These are phyloP conservation scores for Alces alces DNA, from an alignment of 2,113 vertebrate genomes.

Conservation along the genomic window DNA sequence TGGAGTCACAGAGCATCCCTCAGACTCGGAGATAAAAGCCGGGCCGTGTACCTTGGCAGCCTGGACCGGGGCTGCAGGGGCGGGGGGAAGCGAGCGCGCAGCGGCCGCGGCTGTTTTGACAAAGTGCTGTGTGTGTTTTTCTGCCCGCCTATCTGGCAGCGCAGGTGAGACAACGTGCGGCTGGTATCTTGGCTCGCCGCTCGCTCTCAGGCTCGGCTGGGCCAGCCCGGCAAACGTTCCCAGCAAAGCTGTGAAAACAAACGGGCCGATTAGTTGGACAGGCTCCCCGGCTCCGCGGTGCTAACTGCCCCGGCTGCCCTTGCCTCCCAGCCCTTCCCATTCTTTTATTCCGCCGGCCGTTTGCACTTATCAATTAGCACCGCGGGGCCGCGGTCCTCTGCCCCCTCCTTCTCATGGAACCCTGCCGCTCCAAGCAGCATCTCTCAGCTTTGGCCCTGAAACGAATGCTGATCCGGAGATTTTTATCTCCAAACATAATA, in stretches of 20 bases:
- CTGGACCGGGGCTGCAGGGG: slow-evolving; percentile 21
- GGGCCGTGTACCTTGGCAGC: slow-evolving; percentile 46
- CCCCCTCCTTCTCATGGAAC: not conserved
- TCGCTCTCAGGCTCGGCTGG: slow-evolving; percentile 78
- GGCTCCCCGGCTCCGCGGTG: slow-evolving; percentile 75
- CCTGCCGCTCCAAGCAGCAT: not conserved
- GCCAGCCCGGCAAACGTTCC: slow-evolving; percentile 75
- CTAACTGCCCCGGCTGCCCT: slow-evolving; percentile 64
- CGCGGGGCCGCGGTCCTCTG: not conserved
- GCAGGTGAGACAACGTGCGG: slow-evolving; percentile 73
- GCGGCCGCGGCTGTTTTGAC: slow-evolving; percentile 76
- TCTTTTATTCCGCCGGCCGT: slow-evolving; percentile 57
- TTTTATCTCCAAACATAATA: not conserved
- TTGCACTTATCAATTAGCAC: slow-evolving; percentile 71
- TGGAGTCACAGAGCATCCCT: slow-evolving; percentile 14
- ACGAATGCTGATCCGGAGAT: not conserved
- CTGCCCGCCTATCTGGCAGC: slow-evolving; percentile 68
- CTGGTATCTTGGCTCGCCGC: slow-evolving; percentile 78
- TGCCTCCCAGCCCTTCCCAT: slow-evolving; percentile 60
- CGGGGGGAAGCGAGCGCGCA: not conserved
- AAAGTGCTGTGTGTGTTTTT: slow-evolving; percentile 70
- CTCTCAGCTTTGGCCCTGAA: not conserved
- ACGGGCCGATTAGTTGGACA: slow-evolving; percentile 79
- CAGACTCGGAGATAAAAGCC: slow-evolving; percentile 41
- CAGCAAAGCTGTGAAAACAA: slow-evolving; percentile 89